phyloP scores from a whole-genome alignment of 37 sponge, comb jelly and placozoan genomes.

The Ianthella basta region DNA sequence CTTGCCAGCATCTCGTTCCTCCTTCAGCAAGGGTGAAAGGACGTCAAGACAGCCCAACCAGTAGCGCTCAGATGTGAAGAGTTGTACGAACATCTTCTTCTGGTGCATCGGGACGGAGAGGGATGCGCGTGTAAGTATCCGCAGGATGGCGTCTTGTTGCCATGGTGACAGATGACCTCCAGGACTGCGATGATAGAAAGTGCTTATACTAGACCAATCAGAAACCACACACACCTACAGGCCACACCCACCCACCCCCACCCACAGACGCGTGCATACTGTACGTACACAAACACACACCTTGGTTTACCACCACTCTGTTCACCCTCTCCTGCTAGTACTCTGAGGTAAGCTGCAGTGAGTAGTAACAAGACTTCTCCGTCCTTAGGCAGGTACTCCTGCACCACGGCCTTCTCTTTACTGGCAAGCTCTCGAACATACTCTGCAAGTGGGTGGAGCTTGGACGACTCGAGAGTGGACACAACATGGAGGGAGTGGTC shows the following conservation, averaged over 20 bases:
- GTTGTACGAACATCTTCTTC: not conserved
- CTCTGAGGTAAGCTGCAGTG: no score
- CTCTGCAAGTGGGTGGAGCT: not conserved
- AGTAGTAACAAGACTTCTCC: not conserved
- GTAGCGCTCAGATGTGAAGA: not conserved
- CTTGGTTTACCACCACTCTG: not conserved
- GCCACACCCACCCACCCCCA: not conserved
- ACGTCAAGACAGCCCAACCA: not conserved
- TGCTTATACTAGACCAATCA: no score
- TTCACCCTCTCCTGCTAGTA: no score
- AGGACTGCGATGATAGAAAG: not conserved
- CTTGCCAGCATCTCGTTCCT: not conserved
- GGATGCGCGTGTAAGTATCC: not conserved
- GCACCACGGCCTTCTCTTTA: not conserved
- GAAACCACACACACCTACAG: no score
- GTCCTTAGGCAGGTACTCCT: not conserved
- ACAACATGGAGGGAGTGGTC: not conserved
- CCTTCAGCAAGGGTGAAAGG: conserved; percentile 3
- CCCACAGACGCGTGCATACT: conserved; percentile 6
- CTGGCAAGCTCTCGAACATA: not conserved
- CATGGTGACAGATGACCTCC: not conserved
- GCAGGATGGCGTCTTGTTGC: not conserved
- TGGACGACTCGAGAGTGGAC: not conserved
- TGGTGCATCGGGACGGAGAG: not conserved
- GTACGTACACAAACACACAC: no score